Evolutionary conservation across 2,888 invertebrate species (phyloP), one percentile per base, ranked within the genome.

Genomic region (Nomada goodeniana): DNA sequence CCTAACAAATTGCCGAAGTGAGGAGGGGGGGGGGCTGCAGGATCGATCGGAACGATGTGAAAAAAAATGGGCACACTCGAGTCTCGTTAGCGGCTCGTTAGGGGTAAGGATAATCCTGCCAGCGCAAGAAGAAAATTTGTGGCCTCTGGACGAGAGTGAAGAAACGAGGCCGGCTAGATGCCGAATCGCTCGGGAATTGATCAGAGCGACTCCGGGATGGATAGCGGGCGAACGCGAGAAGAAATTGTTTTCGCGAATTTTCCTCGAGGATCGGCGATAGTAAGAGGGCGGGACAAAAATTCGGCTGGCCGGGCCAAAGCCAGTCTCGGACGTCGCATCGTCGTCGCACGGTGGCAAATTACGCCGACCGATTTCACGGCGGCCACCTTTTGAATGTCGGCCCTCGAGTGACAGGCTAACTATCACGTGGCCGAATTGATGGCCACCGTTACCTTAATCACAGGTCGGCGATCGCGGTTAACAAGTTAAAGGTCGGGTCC

Each of bases 391-490:
- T 89, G 87, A 89, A 89, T 89, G 89, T 89, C 89, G 89, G 89
- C 84, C 89, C 87, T 86, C 89, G 82, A 84, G 88, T 89, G 89
- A 86, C 86, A 85, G 86, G 83, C 85, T 85, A 88, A 88, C 86
- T 85, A 89, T 89, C 89, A 88, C 89, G 88, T 86, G 88, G 88
- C 86, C 87, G 82, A 89, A 89, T 89, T 85, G 88, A 89, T 86
- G 89, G 89, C 87, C 88, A 89, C 89, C 89, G 89, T 89, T 89
- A 89, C 88, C 85, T 89, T 89, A 89, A 89, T 89, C 89, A 89
- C 89, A 86, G 88, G 86, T 86, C 87, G 88, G 88, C 88, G 71
- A 84, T 88, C 88, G 82, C 80, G 84, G 85, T 86, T 88, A 88
- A 88, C 88, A 87, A 88, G 88, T 88, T 87, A 87, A 88, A 83